phyloP scores from a whole-genome alignment of 2,113 vertebrate species.

The Ariopsis seemanni region DNA sequence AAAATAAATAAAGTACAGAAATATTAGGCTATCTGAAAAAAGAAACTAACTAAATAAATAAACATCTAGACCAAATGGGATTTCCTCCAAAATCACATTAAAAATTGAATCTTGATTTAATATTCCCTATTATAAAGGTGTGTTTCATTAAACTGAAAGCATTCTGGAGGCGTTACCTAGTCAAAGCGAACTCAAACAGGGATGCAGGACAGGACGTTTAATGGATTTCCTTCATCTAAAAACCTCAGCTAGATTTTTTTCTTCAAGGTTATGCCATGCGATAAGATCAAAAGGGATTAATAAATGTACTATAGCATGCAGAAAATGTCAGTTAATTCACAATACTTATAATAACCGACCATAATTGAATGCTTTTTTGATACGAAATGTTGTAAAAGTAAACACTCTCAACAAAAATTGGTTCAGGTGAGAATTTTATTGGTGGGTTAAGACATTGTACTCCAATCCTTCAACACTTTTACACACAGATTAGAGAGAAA shows the following conservation, averaged over 20 bases:
- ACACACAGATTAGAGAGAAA: background rate
- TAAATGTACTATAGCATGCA: background rate
- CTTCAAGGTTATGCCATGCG: background rate
- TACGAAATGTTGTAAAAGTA: background rate
- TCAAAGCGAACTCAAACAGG: background rate
- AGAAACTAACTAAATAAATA: background rate
- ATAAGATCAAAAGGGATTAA: background rate
- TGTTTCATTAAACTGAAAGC: background rate
- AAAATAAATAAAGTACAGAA: background rate
- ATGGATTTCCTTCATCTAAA: background rate
- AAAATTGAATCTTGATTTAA: background rate
- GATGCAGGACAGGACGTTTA: background rate
- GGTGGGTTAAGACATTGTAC: background rate
- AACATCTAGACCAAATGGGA: background rate
- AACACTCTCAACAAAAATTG: background rate
- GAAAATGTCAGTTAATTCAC: background rate
- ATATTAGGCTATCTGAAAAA: background rate
- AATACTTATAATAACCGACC: background rate
- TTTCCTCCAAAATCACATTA: background rate
- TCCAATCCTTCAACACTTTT: background rate
- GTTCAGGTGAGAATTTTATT: background rate
- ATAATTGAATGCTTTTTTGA: background rate
- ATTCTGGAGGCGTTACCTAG: background rate
- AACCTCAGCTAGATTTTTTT: background rate
- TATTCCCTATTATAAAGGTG: background rate